A percentile compares a stretch with the other conserved stretches of the same genome.
phyloP scores from a whole-genome alignment of 2,888 invertebrate genomes.

The Dicyrtoma fusca region DNA sequence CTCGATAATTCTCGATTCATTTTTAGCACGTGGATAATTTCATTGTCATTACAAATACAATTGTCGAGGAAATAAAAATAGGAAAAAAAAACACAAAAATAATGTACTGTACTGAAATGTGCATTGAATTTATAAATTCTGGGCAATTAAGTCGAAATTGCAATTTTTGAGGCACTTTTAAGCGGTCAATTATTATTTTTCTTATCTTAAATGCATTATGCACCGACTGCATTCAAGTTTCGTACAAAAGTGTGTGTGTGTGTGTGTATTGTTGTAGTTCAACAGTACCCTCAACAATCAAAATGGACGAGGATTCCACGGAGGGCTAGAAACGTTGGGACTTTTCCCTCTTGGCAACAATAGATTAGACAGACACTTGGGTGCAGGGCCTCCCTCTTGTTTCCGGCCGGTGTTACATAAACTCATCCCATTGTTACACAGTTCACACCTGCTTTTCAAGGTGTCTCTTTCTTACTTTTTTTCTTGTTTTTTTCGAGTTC shows the following conservation, averaged over 20 bases:
- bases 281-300: not conserved
- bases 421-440: conserved; percentile 40
- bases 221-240: not conserved
- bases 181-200: not conserved
- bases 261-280: too few relatives aligned
- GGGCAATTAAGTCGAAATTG: not conserved
- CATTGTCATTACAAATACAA: too few relatives aligned
- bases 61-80: too few relatives aligned
- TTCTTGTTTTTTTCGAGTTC: too few relatives aligned
- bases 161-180: too few relatives aligned
- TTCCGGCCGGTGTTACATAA: conserved; percentile 21
- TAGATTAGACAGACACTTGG: conserved; percentile 3
- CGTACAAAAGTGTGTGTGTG: not conserved
- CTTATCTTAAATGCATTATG: conserved; percentile 1
- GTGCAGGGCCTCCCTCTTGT: conserved; percentile 45
- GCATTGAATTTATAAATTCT: conserved; percentile 2
- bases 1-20: too few relatives aligned
- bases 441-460: conserved; percentile 48
- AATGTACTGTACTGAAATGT: too few relatives aligned
- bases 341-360: too few relatives aligned
- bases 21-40: too few relatives aligned
- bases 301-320: too few relatives aligned
- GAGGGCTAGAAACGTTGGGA: too few relatives aligned
- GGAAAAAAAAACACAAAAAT: not conserved
- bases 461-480: conserved; percentile 45